phyloP scores from a whole-genome alignment of 2,888 invertebrate species.

The Argyresthia albistria region DNA sequence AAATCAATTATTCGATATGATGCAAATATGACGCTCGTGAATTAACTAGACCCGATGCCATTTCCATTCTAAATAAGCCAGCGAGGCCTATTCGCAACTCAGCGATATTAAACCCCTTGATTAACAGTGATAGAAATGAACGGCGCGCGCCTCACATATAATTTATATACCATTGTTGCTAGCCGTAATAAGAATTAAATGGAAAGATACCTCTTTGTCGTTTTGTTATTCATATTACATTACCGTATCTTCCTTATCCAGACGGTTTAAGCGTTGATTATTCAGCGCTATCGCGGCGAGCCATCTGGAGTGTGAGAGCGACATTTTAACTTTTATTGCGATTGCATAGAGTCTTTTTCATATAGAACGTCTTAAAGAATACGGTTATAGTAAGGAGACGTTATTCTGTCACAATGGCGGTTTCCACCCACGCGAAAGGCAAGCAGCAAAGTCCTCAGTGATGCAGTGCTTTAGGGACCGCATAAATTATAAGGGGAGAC shows the following conservation, averaged over 20 bases:
- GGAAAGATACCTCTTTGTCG: slow-evolving; percentile 61
- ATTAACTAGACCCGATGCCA: neutral
- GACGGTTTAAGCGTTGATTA: slow-evolving; percentile 72
- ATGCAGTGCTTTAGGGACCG: slow-evolving; percentile 67
- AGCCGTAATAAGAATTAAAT: slow-evolving; percentile 63
- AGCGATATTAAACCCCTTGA: slow-evolving; percentile 17
- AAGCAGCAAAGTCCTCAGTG: slow-evolving; percentile 55
- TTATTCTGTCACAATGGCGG: slow-evolving; percentile 71
- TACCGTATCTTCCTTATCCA: slow-evolving; percentile 71
- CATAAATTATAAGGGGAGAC: slow-evolving; percentile 58
- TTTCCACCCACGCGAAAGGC: slow-evolving; percentile 57
- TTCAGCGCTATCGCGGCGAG: slow-evolving; percentile 61
- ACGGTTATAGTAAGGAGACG: slow-evolving; percentile 59
- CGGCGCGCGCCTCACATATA: slow-evolving; percentile 27
- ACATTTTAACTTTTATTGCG: slow-evolving; percentile 27
- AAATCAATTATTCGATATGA: too few species aligned
- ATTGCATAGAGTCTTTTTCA: slow-evolving; percentile 40
- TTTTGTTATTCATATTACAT: slow-evolving; percentile 71
- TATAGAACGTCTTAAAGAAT: slow-evolving; percentile 25
- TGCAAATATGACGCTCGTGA: too few species aligned
- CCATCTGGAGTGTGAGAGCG: slow-evolving; percentile 44
- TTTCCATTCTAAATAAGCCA: neutral
- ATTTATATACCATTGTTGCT: slow-evolving; percentile 56
- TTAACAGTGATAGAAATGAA: slow-evolving; percentile 32
- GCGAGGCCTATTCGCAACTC: slow-evolving; percentile 4